Evolutionary conservation across 2,888 invertebrate species (phyloP).

Genomic region (Ophonus ardosiacus): DNA sequence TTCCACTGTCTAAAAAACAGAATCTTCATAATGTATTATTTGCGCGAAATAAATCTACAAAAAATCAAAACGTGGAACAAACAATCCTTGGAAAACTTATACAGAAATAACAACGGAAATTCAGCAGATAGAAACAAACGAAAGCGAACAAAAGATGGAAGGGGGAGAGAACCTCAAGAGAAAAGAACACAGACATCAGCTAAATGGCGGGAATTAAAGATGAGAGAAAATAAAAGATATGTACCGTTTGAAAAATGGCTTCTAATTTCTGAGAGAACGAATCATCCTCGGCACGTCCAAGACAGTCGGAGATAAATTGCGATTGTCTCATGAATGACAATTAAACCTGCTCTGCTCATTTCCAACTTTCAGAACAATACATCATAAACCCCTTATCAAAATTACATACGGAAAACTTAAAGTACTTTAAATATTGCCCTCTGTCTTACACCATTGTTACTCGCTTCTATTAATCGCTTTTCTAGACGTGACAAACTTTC

Average conservation of each 20-base stretch:
- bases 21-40: constrained; percentile 49
- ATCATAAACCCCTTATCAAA: constrained; percentile 51
- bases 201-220: constrained; percentile 68
- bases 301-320: constrained; percentile 68
- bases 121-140: constrained; percentile 48
- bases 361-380: constrained; percentile 48
- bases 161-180: constrained; percentile 2
- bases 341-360: constrained; percentile 66
- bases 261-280: constrained; percentile 66
- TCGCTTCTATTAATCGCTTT: constrained; percentile 14
- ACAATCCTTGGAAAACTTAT: constrained; percentile 45
- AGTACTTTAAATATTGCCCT: constrained; percentile 44
- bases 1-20: constrained; percentile 26
- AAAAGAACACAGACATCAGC: constrained; percentile 57
- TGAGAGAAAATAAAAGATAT: constrained; percentile 64
- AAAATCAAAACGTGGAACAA: constrained; percentile 36
- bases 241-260: constrained; percentile 69
- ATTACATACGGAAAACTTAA: constrained; percentile 39
- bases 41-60: constrained; percentile 47
- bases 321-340: constrained; percentile 70
- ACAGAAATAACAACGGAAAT: constrained; percentile 53
- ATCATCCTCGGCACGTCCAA: constrained; percentile 54
- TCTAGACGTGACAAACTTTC: background rate
- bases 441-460: constrained; percentile 1
- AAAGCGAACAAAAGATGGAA: constrained; percentile 32